Evolutionary conservation across 2,888 invertebrate genomes (phyloP).

Genomic region (Drosophila eohydei): DNA sequence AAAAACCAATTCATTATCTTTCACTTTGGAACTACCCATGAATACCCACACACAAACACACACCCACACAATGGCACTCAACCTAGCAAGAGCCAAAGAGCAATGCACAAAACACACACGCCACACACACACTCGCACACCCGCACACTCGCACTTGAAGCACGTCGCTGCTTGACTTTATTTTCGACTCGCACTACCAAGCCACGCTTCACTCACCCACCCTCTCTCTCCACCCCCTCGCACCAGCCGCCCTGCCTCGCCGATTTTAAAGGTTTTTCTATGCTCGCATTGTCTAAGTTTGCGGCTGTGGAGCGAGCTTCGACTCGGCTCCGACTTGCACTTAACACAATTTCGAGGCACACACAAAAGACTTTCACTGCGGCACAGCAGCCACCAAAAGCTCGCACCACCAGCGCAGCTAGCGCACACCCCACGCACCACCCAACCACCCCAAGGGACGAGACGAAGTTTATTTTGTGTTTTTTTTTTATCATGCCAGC

Average conservation of each 20-base stretch:
- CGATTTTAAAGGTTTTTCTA: slow-evolving; percentile 70
- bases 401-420: slow-evolving; percentile 7
- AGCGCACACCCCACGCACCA: slow-evolving; percentile 20
- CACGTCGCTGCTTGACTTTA: slow-evolving; percentile 78
- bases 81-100: slow-evolving; percentile 48
- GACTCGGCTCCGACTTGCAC: slow-evolving; percentile 72
- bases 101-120: slow-evolving; percentile 38
- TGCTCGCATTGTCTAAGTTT: slow-evolving; percentile 67
- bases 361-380: slow-evolving; percentile 79
- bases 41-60: slow-evolving; percentile 25
- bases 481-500: slow-evolving; percentile 23
- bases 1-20: slow-evolving; percentile 78
- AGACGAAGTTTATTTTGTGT: slow-evolving; percentile 32
- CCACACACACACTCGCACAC: slow-evolving; percentile 29
- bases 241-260: not conserved
- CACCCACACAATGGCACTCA: slow-evolving; percentile 14
- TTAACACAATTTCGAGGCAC: slow-evolving; percentile 77
- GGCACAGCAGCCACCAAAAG: slow-evolving; percentile 45
- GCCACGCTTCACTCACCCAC: not conserved
- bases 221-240: not conserved
- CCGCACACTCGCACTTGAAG: slow-evolving; percentile 64
- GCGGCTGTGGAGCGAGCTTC: slow-evolving; percentile 25
- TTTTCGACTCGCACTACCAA: slow-evolving; percentile 64
- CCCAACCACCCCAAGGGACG: slow-evolving; percentile 19
- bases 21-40: slow-evolving; percentile 58